Conservation (phyloP, 2,888 invertebrate species). For the Sclerodermus sp. region DNA sequence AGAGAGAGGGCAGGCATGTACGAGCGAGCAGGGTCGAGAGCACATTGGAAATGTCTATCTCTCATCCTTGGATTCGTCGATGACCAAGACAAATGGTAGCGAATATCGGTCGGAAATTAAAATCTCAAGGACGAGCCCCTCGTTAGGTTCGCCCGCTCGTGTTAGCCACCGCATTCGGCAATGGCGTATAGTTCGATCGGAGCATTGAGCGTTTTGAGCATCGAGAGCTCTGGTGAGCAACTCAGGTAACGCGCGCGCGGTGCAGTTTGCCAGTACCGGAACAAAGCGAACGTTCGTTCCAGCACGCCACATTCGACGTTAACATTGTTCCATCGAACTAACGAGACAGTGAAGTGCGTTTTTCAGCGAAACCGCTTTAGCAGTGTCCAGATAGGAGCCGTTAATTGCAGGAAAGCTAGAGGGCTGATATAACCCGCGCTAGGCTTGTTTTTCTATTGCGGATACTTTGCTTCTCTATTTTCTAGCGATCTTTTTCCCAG, state of each 20-base stretch:
- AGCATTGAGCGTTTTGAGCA: no score
- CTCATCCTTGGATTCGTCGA: slow-evolving; percentile 24
- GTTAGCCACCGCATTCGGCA: slow-evolving; percentile 9
- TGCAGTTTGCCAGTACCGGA: slow-evolving; percentile 6
- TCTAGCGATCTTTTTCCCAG: no score
- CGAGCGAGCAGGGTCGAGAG: no score
- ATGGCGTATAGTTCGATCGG: neutral
- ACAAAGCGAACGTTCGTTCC: slow-evolving; percentile 6
- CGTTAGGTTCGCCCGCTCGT: slow-evolving; percentile 20
- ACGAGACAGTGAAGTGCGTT: slow-evolving; percentile 4
- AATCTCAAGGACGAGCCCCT: slow-evolving; percentile 31
- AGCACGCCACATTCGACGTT: neutral
- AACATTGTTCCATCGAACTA: slow-evolving; percentile 1
- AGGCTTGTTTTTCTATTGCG: no score
- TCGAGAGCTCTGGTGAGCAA: no score
- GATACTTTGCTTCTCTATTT: no score
- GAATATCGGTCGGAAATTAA: slow-evolving; percentile 35
- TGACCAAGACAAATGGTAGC: slow-evolving; percentile 31
- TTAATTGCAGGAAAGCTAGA: neutral
- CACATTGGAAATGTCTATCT: slow-evolving; percentile 13
- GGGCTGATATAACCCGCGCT: neutral
- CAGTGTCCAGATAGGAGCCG: neutral
- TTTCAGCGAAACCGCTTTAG: slow-evolving; percentile 4
- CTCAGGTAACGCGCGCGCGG: no score
- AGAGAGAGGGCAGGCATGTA: no score